A percentile compares a stretch with the other conserved stretches of the same genome.
phyloP scores from a whole-genome alignment of 2,888 invertebrate species.

The Gastracanthus pulcherrimus region DNA sequence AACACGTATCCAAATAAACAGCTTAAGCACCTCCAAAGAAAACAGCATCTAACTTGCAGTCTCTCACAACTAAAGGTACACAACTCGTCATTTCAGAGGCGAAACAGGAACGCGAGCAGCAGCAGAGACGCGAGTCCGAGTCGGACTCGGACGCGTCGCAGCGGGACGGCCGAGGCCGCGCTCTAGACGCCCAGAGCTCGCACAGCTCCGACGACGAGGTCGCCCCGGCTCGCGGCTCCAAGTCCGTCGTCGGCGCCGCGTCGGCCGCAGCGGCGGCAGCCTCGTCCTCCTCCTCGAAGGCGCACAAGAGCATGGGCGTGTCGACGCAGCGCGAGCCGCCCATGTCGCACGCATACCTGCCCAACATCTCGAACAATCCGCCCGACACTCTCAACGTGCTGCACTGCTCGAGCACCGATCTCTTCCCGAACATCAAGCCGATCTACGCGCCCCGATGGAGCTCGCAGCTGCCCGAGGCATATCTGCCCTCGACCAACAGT shows the following conservation, averaged over 20 bases:
- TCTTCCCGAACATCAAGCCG: slow-evolving; percentile 84
- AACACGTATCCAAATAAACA: too few relatives aligned
- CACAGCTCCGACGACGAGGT: slow-evolving; percentile 94
- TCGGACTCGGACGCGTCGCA: slow-evolving; percentile 88
- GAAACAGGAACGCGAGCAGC: slow-evolving; percentile 45
- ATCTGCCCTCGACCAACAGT: slow-evolving; percentile 77
- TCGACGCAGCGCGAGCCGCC: slow-evolving; percentile 68
- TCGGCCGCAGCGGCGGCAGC: background rate
- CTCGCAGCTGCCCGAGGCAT: slow-evolving; percentile 83
- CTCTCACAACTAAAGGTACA: too few relatives aligned
- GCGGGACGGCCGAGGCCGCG: slow-evolving; percentile 84
- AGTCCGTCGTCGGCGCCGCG: too few relatives aligned
- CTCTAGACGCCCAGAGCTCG: slow-evolving; percentile 94
- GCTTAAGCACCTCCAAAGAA: too few relatives aligned
- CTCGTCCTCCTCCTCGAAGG: slow-evolving; percentile 75
- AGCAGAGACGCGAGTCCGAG: slow-evolving; percentile 83
- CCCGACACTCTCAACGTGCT: slow-evolving; percentile 74
- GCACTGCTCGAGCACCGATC: slow-evolving; percentile 81
- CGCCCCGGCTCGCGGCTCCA: too few relatives aligned
- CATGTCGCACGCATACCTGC: slow-evolving; percentile 79
- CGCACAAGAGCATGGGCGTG: slow-evolving; percentile 73
- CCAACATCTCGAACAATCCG: slow-evolving; percentile 77
- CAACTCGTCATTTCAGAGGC: slow-evolving; percentile 11
- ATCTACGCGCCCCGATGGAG: slow-evolving; percentile 85
- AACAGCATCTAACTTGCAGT: too few relatives aligned